Base-by-base conservation (phyloP, 2,888 invertebrate genomes). In the Lasioglossum oenotherae region DNA sequence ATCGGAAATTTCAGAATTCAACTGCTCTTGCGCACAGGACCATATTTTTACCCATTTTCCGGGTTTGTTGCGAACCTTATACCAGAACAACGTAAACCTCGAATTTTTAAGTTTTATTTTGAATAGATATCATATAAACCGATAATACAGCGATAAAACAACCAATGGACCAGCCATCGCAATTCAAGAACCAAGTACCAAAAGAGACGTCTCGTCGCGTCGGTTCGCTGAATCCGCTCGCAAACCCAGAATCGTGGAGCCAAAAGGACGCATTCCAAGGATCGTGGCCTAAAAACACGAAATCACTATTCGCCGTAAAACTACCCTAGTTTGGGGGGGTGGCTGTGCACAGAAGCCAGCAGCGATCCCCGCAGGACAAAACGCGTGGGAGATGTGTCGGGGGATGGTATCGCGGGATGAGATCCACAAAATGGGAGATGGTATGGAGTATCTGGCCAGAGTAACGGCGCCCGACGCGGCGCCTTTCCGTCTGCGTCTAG, bases 401-500 rank as follows among this genome's bases (percentile, higher is more conserved):
- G 31, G 64, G 64, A 31, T 35, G 64, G 8, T 6, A 35, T 27
- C 69, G 74, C 35, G 72, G 19, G 60, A 67, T n/a, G 16, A 46
- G 67, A 76, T 82, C 77, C 72, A 69, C 73, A 44, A 57, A 57
- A n/a, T 76, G 67, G 69, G 60, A 35, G 75, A 60, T 27, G 69
- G 53, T 41, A 73, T 74, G 89, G 85, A 87, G 86, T 88, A 89
- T 92, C 92, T 89, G 93, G 92, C 93, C 93, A 85, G 85, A 78
- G 87, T 91, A 89, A 91, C 91, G 90, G 90, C 88, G 84, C 83
- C 49, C 78, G 92, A 91, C 92, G 53, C 78, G 92, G 92, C 92
- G 93, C 91, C 93, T 89, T 86, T 85, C 86, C 76, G 93, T 93
- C 93, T 93, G 89, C 86, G 88, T 90, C 91, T 89, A 89, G 84